Evolutionary conservation across 2,888 invertebrate species (phyloP), one percentile per base, ranked within the genome.

Genomic region (Agrotis puta): DNA sequence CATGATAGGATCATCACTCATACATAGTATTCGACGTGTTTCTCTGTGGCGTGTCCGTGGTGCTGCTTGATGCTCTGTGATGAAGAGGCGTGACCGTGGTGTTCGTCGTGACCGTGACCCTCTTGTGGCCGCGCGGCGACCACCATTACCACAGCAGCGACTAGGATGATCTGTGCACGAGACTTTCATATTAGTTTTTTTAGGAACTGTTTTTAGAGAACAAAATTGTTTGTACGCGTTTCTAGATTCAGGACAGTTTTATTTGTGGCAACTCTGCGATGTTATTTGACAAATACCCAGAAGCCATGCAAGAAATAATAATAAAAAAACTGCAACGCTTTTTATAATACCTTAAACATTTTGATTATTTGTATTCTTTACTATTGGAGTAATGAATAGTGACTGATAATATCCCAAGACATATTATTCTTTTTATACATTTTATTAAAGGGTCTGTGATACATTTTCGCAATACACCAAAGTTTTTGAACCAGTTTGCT

Each of bases 1-100:
- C 7, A 4, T 16, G 4, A 39, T 47, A 33, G 2, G 3, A 45
- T 39, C 5, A 0, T 58, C 0, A n/a, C 9, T 58, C 57, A 4
- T 70, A 75, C 76, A 43, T 74, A 74, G 27, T 74, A 74, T 39
- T 75, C 74, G 51, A 81, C 68, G 63, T 79, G 77, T 53, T 79
- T 77, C 47, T 77, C 78, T 0, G 76, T 74, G 48, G 27, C 70
- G 1, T 77, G 20, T 22, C 59, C 74, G 54, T 81, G 64, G 63
- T 75, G 76, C 50, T 70, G 70, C 69, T 70, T 88, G 54, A 90
- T 81, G 75, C 81, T 88, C 69, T 91, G 90, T 16, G 90, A 89
- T 4, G 91, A 92, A 61, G 83, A 69, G n/a, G 85, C 87, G 54
- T 83, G 81, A 2, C 73, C 87, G 76, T 79, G 80, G 43, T 79